Evolutionary conservation across 23 tunicate species (phyloP).

Genomic region (Diplosoma virens): DNA sequence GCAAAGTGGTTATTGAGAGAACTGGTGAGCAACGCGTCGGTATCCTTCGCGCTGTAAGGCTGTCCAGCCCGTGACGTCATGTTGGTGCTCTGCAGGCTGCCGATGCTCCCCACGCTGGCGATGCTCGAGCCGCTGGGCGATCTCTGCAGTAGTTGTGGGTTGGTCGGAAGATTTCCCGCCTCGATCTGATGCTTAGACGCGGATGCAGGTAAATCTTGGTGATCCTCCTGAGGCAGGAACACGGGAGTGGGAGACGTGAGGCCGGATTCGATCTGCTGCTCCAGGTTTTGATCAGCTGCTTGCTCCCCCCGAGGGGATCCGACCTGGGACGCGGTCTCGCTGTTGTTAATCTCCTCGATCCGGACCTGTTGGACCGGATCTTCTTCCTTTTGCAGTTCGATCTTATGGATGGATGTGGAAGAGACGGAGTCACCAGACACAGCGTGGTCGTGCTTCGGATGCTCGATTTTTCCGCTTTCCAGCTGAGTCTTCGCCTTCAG

Average conservation of each 20-base stretch:
- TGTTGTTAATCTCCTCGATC: constrained; percentile 43
- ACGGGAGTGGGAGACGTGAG: constrained; percentile 16
- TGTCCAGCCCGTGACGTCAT: not conserved
- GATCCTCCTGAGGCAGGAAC: not conserved
- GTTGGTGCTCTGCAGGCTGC: constrained; percentile 35
- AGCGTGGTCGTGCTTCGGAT: constrained; percentile 10
- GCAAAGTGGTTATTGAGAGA: constrained; percentile 13
- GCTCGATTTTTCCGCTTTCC: constrained; percentile 17
- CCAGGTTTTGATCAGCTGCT: constrained; percentile 37
- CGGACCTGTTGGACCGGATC: not conserved
- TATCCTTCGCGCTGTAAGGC: constrained; percentile 1
- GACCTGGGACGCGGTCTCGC: constrained; percentile 54
- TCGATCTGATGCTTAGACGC: not conserved
- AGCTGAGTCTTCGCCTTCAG: constrained; percentile 40
- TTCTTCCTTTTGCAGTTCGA: constrained; percentile 11
- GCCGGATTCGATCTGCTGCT: constrained; percentile 69
- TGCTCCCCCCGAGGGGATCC: constrained; percentile 71
- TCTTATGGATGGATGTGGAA: constrained; percentile 37
- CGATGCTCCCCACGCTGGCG: constrained; percentile 74
- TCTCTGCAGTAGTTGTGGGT: constrained; percentile 36
- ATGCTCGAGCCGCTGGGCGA: constrained; percentile 88
- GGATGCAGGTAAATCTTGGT: not conserved
- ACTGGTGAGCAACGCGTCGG: not conserved
- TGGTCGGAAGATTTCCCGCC: not conserved
- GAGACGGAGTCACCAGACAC: constrained; percentile 34